Conservation (phyloP, 2,888 invertebrate species). For the Cheilosia grossa region DNA sequence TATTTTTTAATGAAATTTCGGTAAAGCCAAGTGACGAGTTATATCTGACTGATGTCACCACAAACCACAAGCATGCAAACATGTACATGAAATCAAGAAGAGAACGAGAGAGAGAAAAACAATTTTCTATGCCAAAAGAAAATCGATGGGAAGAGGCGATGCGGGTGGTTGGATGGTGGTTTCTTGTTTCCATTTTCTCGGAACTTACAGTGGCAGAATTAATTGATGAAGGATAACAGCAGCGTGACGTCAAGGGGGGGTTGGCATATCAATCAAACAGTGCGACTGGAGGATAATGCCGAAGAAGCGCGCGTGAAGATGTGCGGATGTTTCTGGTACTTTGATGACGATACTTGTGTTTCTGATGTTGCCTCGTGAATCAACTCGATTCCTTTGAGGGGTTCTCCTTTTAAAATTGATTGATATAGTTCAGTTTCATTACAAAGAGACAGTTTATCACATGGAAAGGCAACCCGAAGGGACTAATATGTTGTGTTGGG, state of each 20-base stretch:
- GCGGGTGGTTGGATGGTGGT: neutral
- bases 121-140: conserved; percentile 10
- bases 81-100: neutral
- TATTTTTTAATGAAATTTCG: conserved; percentile 26
- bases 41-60: neutral
- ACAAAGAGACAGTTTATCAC: neutral
- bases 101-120: neutral
- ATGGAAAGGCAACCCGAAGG: neutral
- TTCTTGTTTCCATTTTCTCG: neutral
- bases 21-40: neutral
- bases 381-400: conserved; percentile 32
- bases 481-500: neutral
- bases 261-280: conserved; percentile 44
- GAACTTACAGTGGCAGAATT: conserved; percentile 15
- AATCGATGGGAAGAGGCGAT: conserved; percentile 21
- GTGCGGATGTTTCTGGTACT: neutral
- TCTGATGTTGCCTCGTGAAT: conserved; percentile 19
- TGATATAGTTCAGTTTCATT: conserved; percentile 17
- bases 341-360: conserved; percentile 1
- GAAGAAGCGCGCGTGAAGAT: conserved; percentile 23
- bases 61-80: neutral
- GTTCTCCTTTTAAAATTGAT: conserved; percentile 12
- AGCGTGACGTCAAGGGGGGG: neutral
- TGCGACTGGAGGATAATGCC: conserved; percentile 39
- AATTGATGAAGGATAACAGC: conserved; percentile 26